Evolutionary conservation across 2,888 invertebrate genomes (phyloP).

Genomic region (Dendrolimus pini): DNA sequence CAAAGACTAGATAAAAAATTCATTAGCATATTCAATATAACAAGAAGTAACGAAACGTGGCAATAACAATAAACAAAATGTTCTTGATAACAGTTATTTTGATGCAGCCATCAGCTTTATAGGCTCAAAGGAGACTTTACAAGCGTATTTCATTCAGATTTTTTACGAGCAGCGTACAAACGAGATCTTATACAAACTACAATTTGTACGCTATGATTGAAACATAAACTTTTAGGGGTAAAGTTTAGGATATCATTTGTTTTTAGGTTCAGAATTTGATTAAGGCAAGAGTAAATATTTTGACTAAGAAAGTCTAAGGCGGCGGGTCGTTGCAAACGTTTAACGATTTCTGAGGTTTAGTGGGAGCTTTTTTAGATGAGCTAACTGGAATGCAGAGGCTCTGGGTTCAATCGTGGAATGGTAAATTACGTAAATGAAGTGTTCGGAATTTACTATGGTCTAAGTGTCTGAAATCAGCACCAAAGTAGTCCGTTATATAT

Average conservation of each 20-base stretch:
- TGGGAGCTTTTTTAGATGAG: no score
- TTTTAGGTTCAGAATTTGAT: neutral
- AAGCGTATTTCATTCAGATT: conserved; percentile 22
- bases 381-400: no score
- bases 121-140: conserved; percentile 16
- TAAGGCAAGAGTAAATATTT: no score
- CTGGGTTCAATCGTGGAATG: no score
- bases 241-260: neutral
- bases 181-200: conserved; percentile 11
- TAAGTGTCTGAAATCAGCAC: no score
- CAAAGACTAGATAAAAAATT: no score
- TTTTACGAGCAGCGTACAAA: conserved; percentile 18
- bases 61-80: conserved; percentile 24
- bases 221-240: neutral
- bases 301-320: no score
- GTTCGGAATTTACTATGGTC: no score
- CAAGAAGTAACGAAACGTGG: conserved; percentile 15
- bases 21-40: conserved; percentile 10
- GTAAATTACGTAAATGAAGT: no score
- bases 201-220: neutral
- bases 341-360: no score
- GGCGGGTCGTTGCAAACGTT: no score
- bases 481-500: no score
- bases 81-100: conserved; percentile 21
- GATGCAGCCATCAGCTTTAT: conserved; percentile 27